Evolutionary conservation across 2,888 invertebrate species (phyloP), one percentile per base, ranked within the genome.

Genomic region (Patella ulyssiponensis): DNA sequence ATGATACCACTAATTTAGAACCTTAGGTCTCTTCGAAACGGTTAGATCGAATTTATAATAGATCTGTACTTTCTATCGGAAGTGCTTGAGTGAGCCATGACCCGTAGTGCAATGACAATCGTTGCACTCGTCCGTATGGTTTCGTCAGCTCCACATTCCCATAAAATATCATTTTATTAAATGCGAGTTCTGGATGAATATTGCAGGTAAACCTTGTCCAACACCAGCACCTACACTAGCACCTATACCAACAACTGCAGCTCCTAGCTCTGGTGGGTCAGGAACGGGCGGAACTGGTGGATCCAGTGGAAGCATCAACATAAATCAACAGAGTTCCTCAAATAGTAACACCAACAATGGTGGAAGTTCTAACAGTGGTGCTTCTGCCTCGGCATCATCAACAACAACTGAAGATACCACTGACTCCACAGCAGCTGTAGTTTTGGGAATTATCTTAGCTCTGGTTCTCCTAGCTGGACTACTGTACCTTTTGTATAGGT

Each of bases 151-250:
- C 44, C 7, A 9, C 7, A 44, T 44, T 7, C 7, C 9, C 44
- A 44, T 44, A 9, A 44, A 44, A 44, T 44, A 44, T 44, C 1
- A 44, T 7, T 44, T 7, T 44, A 9, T 44, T 9, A 44, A 44
- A 44, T 44, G 44, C 1, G 44, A 9, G 44, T 44, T 9, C 3
- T 44, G 44, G 44, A 44, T 44, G 44, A 64, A 15, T 64, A 23
- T 23, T 12, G 3, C 12, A 64, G 64, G 64, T 64, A 11, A 23
- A 64, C 64, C 64, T 3, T 64, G 64, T 3, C 44, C 44, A 44
- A 64, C 64, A 12, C 64, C 64, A 64, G 64, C 64, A 64, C 64
- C 64, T 12, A 20, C 64, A 20, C 64, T 23, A 64, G 64, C 64
- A 64, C 20, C 64, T 20, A 1, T 15, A 23, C 20, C 15, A 4